A percentile compares a stretch with the other conserved stretches of the same genome.
These are phyloP conservation scores for Steinernema khuongi DNA, from an alignment of 1,140 invertebrate species.

Conservation along the genomic window DNA sequence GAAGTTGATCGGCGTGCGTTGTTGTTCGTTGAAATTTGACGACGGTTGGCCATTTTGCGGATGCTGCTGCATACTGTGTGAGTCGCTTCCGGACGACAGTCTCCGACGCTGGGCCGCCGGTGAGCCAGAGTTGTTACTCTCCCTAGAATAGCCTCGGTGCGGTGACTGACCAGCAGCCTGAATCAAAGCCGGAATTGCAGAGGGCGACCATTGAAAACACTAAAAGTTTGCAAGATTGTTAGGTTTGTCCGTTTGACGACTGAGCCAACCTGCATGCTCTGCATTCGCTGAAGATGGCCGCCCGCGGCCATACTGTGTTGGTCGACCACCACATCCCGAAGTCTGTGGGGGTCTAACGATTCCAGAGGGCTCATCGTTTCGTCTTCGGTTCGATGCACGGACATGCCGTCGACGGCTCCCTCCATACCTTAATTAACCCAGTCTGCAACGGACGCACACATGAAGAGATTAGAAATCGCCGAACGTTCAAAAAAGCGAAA, in stretches of 20 bases:
- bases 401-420: conserved; percentile 16
- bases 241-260: not conserved
- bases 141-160: not conserved
- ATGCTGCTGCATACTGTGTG: not conserved
- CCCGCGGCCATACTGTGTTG: conserved; percentile 32
- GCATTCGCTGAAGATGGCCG: conserved; percentile 6
- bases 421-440: conserved; percentile 8
- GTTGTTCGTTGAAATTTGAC: no score
- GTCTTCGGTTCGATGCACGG: conserved; percentile 16
- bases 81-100: not conserved
- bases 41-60: no score
- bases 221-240: not conserved
- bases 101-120: not conserved
- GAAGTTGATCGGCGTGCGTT: no score
- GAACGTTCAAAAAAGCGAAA: no score
- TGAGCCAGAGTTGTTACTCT: conserved; percentile 1
- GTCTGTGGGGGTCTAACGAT: conserved; percentile 42
- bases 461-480: not conserved
- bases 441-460: not conserved
- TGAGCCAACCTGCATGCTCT: conserved; percentile 5
- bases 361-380: conserved; percentile 40
- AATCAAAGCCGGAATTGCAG: not conserved
- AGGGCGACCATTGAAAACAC: not conserved
- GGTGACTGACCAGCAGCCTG: not conserved
- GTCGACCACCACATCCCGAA: conserved; percentile 44